Base-by-base conservation (phyloP, 2,797 vertebrate species). In the Columba guinea region DNA sequence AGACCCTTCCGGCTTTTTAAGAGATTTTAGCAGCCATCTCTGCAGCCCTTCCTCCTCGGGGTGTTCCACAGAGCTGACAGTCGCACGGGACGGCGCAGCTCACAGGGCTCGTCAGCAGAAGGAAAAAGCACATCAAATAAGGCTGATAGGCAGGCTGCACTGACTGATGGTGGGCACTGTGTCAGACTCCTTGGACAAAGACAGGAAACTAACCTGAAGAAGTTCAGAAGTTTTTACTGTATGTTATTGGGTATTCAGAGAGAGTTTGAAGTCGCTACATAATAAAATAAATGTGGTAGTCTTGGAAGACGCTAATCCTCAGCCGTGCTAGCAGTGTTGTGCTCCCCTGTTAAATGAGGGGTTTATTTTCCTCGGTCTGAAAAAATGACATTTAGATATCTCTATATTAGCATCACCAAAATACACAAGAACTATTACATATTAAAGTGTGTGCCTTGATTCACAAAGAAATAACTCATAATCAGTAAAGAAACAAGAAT, bases 181-280 rank as follows among this genome's bases (percentile, higher is more conserved):
- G 5, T 17, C 46, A n/a, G 39, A 35, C 19, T 12, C 14, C 13
- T 30, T 19, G 9, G 7, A 12, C 1, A 15, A 24, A 49, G 19
- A 64, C 6, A 26, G 1, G 39, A 6, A n/a, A 12, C 34, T 32
- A 28, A 64, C 3, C 17, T 3, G 5, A 18, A 2, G 12, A 23
- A 44, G 11, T 22, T 12, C 15, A 27, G 20, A n/a, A 4, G 10
- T 21, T 71, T 41, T 30, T 5, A 8, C 30, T 35, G 1, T 13
- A 19, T 30, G 11, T 26, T 62, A 49, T 5, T 53, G 27, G 3
- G 12, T 34, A 64, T 56, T 70, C 70, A 26, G 44, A 71, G 41
- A 20, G 20, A 44, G 37, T 37, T 70, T 41, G 63, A 51, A 30
- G n/a, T 7, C 52, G 52, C 46, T 55, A 55, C 18, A 35, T 52